Base-by-base conservation (phyloP, 2,888 invertebrate species). In the Lydus trimaculatus region DNA sequence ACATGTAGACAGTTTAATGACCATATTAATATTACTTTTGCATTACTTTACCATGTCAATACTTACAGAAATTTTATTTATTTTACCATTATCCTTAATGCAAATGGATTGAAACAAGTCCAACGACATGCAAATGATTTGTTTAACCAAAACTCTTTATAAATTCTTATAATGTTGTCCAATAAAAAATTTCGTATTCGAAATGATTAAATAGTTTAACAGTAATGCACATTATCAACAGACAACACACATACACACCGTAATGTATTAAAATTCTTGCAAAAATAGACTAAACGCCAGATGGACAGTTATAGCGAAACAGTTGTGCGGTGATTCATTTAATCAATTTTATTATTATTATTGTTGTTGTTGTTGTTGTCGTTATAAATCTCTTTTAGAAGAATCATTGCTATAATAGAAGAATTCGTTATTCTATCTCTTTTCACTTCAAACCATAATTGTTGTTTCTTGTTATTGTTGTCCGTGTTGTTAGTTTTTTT, bases 301-400 rank as follows among this genome's bases (percentile, higher is more conserved):
- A 52, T 52, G 48, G 48, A 52, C 48, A 52, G 48, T 52, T 52
- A 52, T 52, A 52, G 39, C 39, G 9, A 7, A 23, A 52, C 48
- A 52, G 48, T 52, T 52, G 48, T 23, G 39, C 5, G 48, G 23
- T 52, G 48, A 52, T 52, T 52, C 23, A 52, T 52, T 52, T 52
- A 23, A 52, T 52, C 48, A 52, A 52, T 52, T 52, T 52, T 9
- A 52, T 52, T 52, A n/a, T n/a, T n/a, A n/a, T n/a, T n/a, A n/a
- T n/a, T n/a, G n/a, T n/a, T n/a, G n/a, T n/a, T n/a, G 20, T 48
- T 48, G 48, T 48, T 39, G 39, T 39, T 48, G 48, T 48, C 20
- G 48, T 23, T 52, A 23, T 52, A 52, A 52, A 52, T 52, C 11
- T 52, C n/a, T 43, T 17, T 39, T 39, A 39, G 39, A 39, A 39